Conservation (phyloP, 2,888 invertebrate genomes). For the Tetrapedia diversipes region DNA sequence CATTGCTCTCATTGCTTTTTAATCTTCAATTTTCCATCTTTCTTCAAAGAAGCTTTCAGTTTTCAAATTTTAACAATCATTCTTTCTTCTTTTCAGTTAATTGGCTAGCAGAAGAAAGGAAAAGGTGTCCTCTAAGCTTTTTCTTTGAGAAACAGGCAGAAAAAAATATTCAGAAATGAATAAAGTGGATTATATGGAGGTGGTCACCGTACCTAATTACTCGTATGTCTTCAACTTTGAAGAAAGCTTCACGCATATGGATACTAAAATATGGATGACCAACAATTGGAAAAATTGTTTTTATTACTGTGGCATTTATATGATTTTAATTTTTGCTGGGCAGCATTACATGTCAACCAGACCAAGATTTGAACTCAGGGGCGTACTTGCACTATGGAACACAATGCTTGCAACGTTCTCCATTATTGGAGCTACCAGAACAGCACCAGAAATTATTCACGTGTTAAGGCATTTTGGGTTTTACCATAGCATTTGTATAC, state of each 20-base stretch:
- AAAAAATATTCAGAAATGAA: not conserved
- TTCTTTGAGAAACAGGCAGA: not conserved
- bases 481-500: not conserved
- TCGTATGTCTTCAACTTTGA: not conserved
- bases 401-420: not conserved
- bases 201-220: conserved; percentile 71
- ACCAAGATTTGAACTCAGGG: not conserved
- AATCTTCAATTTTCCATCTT: no score
- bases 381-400: not conserved
- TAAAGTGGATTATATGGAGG: conserved; percentile 65
- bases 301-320: not conserved
- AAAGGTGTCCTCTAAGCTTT: not conserved
- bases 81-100: conserved; percentile 14
- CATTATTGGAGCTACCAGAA: conserved; percentile 85
- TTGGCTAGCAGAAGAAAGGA: not conserved
- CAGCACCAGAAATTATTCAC: conserved; percentile 87
- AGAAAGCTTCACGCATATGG: accelerated
- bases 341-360: not conserved
- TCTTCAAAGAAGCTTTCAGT: no score
- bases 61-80: not conserved
- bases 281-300: accelerated
- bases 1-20: no score
- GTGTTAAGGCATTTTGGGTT: not conserved
- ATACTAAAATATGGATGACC: not conserved
- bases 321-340: not conserved